Evolutionary conservation across 2,113 vertebrate species (phyloP), one percentile per base, ranked within the genome.

Genomic region (Rhipidura dahli): DNA sequence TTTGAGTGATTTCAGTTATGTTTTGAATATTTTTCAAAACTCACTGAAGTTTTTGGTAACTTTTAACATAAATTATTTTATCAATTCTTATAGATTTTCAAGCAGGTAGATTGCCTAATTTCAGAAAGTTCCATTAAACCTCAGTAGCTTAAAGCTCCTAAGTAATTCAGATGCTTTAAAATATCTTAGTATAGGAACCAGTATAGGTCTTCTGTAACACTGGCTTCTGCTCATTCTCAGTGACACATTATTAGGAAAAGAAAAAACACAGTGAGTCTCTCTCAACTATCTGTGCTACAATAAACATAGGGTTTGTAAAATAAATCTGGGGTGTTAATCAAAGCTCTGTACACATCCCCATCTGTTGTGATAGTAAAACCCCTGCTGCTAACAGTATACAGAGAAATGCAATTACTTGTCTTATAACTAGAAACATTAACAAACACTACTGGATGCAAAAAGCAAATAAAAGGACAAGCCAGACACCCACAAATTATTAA

Each of bases 321-420:
- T 86, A 93, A 90, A 87, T 88, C 60, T 95, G 64, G 10, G 49
- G 26, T 89, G 79, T 83, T 96, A 94, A 90, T 95, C 85, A 89
- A 90, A 93, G 76, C 63, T 93, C 33, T 77, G 31, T 76, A 75
- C 56, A 78, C 60, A 87, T 75, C 56, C n/a, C 90, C 93, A 93
- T 97, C 85, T 96, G 96, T 76, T 85, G 75, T 84, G 83, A 89
- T 57, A 94, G 60, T 71, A 94, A 95, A 96, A 60, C 44, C 56
- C 79, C 76, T 89, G 64, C 68, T 3, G 8, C 60, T 93, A 86
- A 64, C 76, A 78, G 21, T 63, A 42, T 40, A 59, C 26, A 87
- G 64, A 90, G 75, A 93, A 65, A 89, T 71, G 82, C 60, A 90
- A 79, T 94, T 96, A 84, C 39, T 90, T 81, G 26, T 75, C 76